Conservation (phyloP, 2,888 invertebrate genomes). For the Stenurella melanura region DNA sequence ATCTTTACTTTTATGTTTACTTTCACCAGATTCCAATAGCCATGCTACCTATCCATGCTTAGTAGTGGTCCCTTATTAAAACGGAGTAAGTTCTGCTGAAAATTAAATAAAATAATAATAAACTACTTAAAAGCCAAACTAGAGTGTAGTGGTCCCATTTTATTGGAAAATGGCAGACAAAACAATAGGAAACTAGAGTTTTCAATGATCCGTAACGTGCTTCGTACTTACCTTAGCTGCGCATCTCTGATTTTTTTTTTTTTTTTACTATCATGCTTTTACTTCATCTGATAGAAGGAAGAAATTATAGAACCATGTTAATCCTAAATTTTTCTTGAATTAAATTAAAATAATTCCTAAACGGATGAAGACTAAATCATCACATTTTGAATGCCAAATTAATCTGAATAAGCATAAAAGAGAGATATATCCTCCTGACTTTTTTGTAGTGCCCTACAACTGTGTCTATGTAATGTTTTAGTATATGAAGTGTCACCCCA, state of each 20-base stretch:
- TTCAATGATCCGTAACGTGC: neutral
- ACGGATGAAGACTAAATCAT: too few species aligned
- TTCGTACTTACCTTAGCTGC: neutral
- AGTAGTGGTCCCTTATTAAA: slow-evolving; percentile 52
- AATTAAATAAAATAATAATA: slow-evolving; percentile 39
- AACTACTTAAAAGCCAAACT: slow-evolving; percentile 13
- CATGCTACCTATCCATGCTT: slow-evolving; percentile 44
- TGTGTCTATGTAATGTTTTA: too few species aligned
- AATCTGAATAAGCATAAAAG: too few species aligned
- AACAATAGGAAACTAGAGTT: neutral
- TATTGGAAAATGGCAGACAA: neutral
- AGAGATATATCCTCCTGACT: too few species aligned
- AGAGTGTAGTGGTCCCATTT: neutral
- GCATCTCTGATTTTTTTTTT: too few species aligned
- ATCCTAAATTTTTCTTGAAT: too few species aligned
- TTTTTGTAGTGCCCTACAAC: too few species aligned
- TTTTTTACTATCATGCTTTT: too few species aligned
- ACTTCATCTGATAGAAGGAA: too few species aligned
- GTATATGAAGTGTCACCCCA: too few species aligned
- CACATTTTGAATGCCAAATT: too few species aligned
- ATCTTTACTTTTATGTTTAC: slow-evolving; percentile 19
- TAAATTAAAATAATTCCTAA: too few species aligned
- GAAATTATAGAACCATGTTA: neutral
- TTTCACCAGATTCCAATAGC: slow-evolving; percentile 32
- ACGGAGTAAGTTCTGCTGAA: slow-evolving; percentile 54